Base-by-base conservation (phyloP, 2,888 invertebrate genomes). In the Tinea trinotella region DNA sequence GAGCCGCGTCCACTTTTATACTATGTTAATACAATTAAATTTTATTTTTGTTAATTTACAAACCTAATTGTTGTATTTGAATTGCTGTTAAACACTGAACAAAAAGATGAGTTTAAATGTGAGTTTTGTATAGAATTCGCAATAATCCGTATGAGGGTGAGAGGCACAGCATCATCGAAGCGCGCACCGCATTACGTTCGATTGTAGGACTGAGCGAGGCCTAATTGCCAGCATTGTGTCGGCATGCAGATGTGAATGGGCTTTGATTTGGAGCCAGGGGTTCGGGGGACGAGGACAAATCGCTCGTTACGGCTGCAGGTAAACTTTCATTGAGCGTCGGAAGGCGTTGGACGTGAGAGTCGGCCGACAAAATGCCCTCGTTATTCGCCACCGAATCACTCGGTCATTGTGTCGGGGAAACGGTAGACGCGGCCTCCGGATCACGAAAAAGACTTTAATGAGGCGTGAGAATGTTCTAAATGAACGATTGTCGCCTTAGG, bases 181-280 rank as follows among this genome's bases (percentile, higher is more conserved):
- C 80, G 76, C 78, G 72, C 70, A 70, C 74, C 71, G 74, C 81
- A 84, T 84, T 83, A 84, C 75, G 74, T 79, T 77, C 82, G 84
- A 85, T 85, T 83, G 84, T 85, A 78, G 82, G 81, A 65, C 76
- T 75, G 66, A 70, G 74, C 75, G 68, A 70, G 77, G 76, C 81
- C 86, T 86, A 86, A 87, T 87, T 87, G 87, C 82, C 83, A 74
- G 83, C 86, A 87, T 87, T 87, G 87, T 87, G 83, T 75, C 77
- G 81, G 82, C 86, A 87, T 86, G 87, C 86, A 85, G 85, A 87
- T 85, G 84, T 86, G 87, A 87, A 87, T 86, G 86, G 87, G 83
- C 83, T 85, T 87, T 87, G 86, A 87, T 87, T 87, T 86, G 85
- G 82, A 76, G 72, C 73, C 67, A 62, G 70, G 70, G 68, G 70